Evolutionary conservation across 2,797 vertebrate genomes (phyloP).

Genomic region (Huso huso): DNA sequence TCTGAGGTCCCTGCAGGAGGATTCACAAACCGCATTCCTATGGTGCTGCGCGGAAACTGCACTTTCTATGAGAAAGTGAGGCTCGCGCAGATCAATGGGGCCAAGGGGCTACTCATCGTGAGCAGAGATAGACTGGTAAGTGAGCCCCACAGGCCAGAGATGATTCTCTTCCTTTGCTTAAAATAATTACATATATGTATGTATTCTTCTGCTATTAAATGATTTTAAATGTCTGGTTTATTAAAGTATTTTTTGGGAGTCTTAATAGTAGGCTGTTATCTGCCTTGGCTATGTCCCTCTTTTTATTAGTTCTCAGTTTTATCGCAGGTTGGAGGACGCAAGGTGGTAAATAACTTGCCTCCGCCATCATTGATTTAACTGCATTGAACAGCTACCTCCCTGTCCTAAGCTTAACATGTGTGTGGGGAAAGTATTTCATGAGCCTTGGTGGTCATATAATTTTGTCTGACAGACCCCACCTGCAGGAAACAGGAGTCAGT

Average conservation of each 20-base stretch:
- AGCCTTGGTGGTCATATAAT: not conserved
- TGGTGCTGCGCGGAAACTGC: conserved; percentile 94
- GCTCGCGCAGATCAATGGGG: conserved; percentile 86
- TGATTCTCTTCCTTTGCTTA: not conserved
- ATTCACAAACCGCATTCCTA: conserved; percentile 76
- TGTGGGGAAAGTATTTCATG: not conserved
- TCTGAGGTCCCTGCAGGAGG: conserved; percentile 80
- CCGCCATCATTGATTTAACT: not conserved
- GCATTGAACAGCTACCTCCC: not conserved
- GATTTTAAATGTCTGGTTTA: no score
- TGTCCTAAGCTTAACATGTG: not conserved
- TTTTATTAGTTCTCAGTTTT: no score
- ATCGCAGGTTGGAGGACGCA: no score
- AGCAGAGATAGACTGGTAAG: conserved; percentile 86
- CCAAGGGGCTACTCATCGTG: conserved; percentile 84
- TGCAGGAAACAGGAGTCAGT: conserved; percentile 81
- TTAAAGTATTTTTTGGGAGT: not conserved
- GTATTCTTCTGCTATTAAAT: not conserved
- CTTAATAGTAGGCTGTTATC: not conserved
- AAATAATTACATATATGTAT: no score
- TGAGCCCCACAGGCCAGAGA: not conserved
- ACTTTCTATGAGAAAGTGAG: conserved; percentile 95
- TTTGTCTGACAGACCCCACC: conserved; percentile 70
- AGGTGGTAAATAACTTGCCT: no score
- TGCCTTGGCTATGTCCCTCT: no score